Percentiles rank a stretch among this genome's conserved stretches.
Conservation (phyloP, 92 coral and sea anemone species). For the Hydrozoanthus gracilis region DNA sequence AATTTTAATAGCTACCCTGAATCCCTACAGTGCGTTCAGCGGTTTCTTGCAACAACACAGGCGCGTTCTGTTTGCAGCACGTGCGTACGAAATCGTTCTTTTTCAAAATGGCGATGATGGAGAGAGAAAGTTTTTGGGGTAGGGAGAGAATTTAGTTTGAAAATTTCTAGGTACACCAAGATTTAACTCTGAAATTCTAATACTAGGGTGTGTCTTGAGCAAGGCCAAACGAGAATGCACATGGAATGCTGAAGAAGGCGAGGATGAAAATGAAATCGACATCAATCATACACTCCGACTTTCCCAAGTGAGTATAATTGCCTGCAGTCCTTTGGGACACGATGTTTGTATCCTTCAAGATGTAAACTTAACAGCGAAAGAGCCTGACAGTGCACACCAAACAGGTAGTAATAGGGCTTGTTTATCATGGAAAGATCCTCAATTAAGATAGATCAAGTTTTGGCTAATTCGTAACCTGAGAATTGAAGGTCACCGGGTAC, state of each 20-base stretch:
- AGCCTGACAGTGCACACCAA: too few relatives aligned
- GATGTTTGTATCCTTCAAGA: too few relatives aligned
- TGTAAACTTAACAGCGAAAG: too few relatives aligned
- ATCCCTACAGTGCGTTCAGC: not conserved
- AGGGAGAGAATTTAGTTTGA: not conserved
- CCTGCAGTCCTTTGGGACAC: too few relatives aligned
- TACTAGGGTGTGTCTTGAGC: constrained; percentile 29
- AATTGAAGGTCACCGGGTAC: too few relatives aligned
- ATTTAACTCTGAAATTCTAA: not conserved
- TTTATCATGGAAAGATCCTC: too few relatives aligned
- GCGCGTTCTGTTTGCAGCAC: constrained; percentile 13
- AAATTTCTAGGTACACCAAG: not conserved
- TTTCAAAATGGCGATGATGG: constrained; percentile 36
- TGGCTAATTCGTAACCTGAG: too few relatives aligned
- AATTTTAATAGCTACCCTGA: too few relatives aligned
- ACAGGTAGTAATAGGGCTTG: too few relatives aligned
- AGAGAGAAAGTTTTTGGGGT: constrained; percentile 39
- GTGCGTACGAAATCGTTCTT: not conserved
- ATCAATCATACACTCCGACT: constrained; percentile 1
- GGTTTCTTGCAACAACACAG: not conserved
- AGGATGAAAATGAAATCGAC: constrained; percentile 19
- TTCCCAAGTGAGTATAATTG: constrained; percentile 13
- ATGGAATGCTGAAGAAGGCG: constrained; percentile 25
- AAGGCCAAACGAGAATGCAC: constrained; percentile 11
- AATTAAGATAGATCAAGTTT: too few relatives aligned